These are phyloP conservation scores for Teleiodes luculella DNA, from an alignment of 2,888 invertebrate genomes.

Conservation along the genomic window DNA sequence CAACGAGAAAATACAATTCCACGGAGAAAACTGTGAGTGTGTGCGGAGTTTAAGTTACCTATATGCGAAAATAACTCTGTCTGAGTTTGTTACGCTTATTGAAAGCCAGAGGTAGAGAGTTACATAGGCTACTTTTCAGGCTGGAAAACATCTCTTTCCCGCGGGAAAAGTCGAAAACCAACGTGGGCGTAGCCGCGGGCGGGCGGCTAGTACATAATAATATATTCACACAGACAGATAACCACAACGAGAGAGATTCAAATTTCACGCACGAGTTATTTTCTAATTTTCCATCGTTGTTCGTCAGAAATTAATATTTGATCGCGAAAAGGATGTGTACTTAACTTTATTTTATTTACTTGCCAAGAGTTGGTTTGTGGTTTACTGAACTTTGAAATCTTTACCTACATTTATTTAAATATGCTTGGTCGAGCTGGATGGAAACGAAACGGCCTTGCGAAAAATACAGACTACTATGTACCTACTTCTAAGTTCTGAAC, in stretches of 20 bases:
- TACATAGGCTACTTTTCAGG: too few species aligned
- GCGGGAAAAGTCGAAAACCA: too few species aligned
- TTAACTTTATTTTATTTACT: slow-evolving; percentile 21
- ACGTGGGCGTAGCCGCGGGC: too few species aligned
- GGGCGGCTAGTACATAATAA: too few species aligned
- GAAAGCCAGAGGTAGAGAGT: too few species aligned
- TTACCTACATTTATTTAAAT: slow-evolving; percentile 11
- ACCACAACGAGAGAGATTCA: slow-evolving; percentile 18
- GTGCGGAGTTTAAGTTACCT: too few species aligned
- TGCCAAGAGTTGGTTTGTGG: not conserved
- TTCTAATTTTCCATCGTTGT: slow-evolving; percentile 67
- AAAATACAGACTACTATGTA: too few species aligned
- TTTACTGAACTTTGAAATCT: slow-evolving; percentile 4
- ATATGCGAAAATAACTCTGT: too few species aligned
- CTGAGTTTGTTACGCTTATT: too few species aligned
- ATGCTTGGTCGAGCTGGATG: slow-evolving; percentile 2
- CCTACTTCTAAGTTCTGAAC: not conserved
- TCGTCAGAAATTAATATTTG: slow-evolving; percentile 62
- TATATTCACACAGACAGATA: slow-evolving; percentile 18
- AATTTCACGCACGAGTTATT: slow-evolving; percentile 59
- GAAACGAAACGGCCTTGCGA: not conserved
- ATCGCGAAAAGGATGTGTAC: slow-evolving; percentile 36
- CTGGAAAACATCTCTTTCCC: too few species aligned
- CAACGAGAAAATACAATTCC: too few species aligned
- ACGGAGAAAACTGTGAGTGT: too few species aligned